Evolutionary conservation across 2,888 invertebrate genomes (phyloP).

Genomic region (Yponomeuta cagnagella): DNA sequence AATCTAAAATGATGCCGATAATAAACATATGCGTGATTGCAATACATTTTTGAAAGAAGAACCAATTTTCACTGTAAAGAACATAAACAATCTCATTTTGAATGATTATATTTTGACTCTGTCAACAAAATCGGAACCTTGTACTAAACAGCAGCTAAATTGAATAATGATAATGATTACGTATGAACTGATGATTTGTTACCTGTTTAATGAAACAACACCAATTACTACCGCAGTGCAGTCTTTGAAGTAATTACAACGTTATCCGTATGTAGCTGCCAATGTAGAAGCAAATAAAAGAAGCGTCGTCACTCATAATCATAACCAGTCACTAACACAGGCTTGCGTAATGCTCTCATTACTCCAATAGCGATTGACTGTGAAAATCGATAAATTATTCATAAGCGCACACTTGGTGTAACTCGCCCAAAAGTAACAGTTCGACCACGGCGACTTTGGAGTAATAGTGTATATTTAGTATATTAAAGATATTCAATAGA

Average conservation of each 20-base stretch:
- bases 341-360: conserved; percentile 11
- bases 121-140: too few relatives aligned
- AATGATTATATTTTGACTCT: too few relatives aligned
- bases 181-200: background rate
- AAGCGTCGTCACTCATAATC: background rate
- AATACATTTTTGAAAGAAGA: too few relatives aligned
- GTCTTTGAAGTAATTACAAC: background rate
- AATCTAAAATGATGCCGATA: too few relatives aligned
- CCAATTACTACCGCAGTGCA: background rate
- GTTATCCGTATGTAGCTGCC: background rate
- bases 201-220: background rate
- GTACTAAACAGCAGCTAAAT: too few relatives aligned
- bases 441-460: background rate
- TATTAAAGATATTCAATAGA: too few relatives aligned
- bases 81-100: too few relatives aligned
- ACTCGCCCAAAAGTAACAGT: background rate
- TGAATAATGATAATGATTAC: background rate
- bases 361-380: conserved; percentile 1
- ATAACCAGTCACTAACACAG: background rate
- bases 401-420: conserved; percentile 3
- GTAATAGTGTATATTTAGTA: background rate
- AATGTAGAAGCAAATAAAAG: background rate
- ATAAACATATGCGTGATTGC: too few relatives aligned
- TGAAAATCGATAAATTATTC: conserved; percentile 13
- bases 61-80: too few relatives aligned